Evolutionary conservation across 2,888 invertebrate species (phyloP), one percentile per base, ranked within the genome.

Genomic region (Monochamus alternatus): DNA sequence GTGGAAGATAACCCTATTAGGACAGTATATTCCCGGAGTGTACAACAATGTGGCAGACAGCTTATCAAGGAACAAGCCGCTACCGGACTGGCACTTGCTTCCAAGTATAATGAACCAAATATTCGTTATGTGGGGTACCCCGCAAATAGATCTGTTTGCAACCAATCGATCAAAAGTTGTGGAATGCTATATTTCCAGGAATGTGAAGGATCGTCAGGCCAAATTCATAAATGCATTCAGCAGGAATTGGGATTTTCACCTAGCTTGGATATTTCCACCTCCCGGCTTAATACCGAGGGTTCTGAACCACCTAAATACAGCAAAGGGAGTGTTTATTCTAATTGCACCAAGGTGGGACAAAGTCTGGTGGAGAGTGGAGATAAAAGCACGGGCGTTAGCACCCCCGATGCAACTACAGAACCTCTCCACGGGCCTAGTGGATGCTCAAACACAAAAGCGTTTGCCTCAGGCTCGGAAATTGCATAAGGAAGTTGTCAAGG

Each of bases 211-310:
- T 71, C 68, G 30, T 10, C 58, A 64, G 64, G 73, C 75, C 38
- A n/a, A 68, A 10, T 81, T 78, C 62, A 74, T 71, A 75, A 78
- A 84, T n/a, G n/a, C n/a, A n/a, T n/a, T n/a, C n/a, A n/a, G n/a
- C n/a, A n/a, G n/a, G n/a, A n/a, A n/a, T n/a, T 84, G 84, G 83
- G 10, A 75, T 2, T 84, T 66, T 58, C 63, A 71, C 0, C 70
- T 83, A 32, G 84, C 74, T 0, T 84, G 84, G 76, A 66, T 83
- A 5, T 85, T 85, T 59, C 85, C 85, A 4, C 84, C 84, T 12
- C 84, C 83, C 10, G 52, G 70, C 32, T 74, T 81, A 14, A 80
- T 82, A 2, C 80, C 81, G n/a, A 68, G 73, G 59, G 82, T 82
- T 0, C 74, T 82, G 14, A n/a, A 66, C 4, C 82, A 84, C 44